A percentile compares a stretch with the other conserved stretches of the same genome.
Evolutionary conservation across 1,140 invertebrate genomes (phyloP).

Genomic region (Bactericera cockerelli): DNA sequence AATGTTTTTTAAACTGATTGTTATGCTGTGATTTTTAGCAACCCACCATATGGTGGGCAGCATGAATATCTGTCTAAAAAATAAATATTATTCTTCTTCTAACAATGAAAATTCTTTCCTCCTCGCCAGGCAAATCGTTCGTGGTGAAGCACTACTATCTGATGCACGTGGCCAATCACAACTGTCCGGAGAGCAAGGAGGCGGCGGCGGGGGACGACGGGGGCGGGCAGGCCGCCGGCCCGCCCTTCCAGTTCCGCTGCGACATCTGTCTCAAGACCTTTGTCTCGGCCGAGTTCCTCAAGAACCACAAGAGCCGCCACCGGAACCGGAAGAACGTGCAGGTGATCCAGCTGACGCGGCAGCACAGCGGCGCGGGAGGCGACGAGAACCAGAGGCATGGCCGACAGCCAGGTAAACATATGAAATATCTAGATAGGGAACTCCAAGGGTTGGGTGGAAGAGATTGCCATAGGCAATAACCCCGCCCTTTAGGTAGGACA

Average conservation of each 20-base stretch:
- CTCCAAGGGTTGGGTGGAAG: too few relatives aligned
- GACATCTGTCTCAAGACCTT: conserved; percentile 33
- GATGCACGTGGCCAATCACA: conserved; percentile 38
- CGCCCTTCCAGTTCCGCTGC: conserved; percentile 17
- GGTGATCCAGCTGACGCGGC: neutral
- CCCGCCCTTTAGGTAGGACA: too few relatives aligned
- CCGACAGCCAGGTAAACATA: neutral
- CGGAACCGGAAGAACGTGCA: conserved; percentile 19
- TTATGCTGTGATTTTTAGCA: too few relatives aligned
- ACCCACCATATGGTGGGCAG: too few relatives aligned
- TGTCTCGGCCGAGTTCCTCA: conserved; percentile 34
- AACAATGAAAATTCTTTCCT: too few relatives aligned
- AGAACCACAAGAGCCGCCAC: conserved; percentile 34
- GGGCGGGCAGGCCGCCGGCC: neutral
- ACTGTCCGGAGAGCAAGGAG: conserved; percentile 22
- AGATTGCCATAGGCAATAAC: too few relatives aligned
- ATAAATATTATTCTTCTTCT: too few relatives aligned
- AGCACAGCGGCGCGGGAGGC: neutral
- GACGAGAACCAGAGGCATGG: neutral
- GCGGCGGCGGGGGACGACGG: neutral
- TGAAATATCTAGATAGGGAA: too few relatives aligned
- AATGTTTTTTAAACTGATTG: too few relatives aligned
- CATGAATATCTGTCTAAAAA: too few relatives aligned
- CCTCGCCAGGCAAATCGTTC: conserved; percentile 42
- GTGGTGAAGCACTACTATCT: conserved; percentile 49